phyloP scores from a whole-genome alignment of 1,140 invertebrate genomes.

The Leptinotarsa undecemlineata region DNA sequence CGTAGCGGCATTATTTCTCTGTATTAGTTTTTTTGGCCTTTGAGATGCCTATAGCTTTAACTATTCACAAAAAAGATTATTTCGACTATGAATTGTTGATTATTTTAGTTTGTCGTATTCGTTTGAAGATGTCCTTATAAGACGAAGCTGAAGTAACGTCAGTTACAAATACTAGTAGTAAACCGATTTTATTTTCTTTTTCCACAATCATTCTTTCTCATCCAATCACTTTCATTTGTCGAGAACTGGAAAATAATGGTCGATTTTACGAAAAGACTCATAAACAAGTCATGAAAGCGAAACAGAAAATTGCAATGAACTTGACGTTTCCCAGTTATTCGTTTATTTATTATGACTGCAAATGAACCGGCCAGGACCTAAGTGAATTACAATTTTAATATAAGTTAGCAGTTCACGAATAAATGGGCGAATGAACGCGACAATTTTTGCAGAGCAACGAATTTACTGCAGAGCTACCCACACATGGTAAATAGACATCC shows the following conservation, averaged over 20 bases:
- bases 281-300: background rate
- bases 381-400: conserved; percentile 28
- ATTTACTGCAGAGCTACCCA: conserved; percentile 28
- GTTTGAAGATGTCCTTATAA: too few relatives aligned
- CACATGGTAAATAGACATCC: conserved; percentile 33
- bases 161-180: too few relatives aligned
- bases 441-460: conserved; percentile 25
- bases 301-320: background rate
- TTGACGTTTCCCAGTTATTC: background rate
- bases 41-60: too few relatives aligned
- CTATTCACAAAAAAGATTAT: too few relatives aligned
- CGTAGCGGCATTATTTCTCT: too few relatives aligned
- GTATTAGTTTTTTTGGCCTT: too few relatives aligned
- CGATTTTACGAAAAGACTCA: background rate
- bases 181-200: background rate
- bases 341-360: conserved; percentile 21
- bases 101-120: too few relatives aligned
- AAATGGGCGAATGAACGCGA: conserved; percentile 10
- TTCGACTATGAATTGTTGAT: too few relatives aligned
- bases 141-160: too few relatives aligned
- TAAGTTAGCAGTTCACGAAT: conserved; percentile 20
- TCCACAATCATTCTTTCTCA: background rate
- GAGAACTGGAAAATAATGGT: too few relatives aligned
- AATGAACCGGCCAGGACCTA: conserved; percentile 17
- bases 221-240: too few relatives aligned